These are phyloP conservation scores for Hyles lineata DNA, from an alignment of 2,888 invertebrate genomes.

Conservation along the genomic window DNA sequence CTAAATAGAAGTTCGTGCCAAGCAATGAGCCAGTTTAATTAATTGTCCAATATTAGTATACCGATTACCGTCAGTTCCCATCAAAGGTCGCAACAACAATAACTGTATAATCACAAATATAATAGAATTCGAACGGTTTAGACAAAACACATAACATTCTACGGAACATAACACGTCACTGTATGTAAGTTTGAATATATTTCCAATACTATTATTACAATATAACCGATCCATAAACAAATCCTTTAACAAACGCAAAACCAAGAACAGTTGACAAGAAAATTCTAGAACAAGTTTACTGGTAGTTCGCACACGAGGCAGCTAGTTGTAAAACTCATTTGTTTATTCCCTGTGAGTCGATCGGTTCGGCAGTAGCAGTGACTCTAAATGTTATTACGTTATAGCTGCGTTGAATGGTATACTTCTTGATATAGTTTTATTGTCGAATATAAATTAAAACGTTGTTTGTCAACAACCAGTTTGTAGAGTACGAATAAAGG, in stretches of 20 bases:
- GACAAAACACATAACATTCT: no score
- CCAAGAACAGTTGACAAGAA: neutral
- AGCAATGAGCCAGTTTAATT: no score
- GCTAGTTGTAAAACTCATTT: constrained; percentile 15
- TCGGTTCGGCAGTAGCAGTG: neutral
- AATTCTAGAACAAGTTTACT: neutral
- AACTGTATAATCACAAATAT: no score
- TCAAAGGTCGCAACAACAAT: no score
- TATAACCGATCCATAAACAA: no score
- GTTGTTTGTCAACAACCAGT: constrained; percentile 13
- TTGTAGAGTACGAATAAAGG: neutral
- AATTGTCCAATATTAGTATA: no score
- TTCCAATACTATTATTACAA: no score
- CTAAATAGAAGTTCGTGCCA: no score
- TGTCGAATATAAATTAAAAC: neutral
- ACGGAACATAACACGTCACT: no score
- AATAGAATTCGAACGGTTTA: no score
- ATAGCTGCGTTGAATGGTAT: neutral
- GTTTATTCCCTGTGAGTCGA: constrained; percentile 7
- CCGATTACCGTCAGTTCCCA: no score
- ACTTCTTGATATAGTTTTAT: neutral
- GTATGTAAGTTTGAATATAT: no score
- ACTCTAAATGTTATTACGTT: neutral
- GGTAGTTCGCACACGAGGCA: neutral
- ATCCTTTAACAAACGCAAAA: neutral